A percentile compares a stretch with the other conserved stretches of the same genome.
phyloP scores from a whole-genome alignment of 2,113 vertebrate genomes.

The Sturnus vulgaris region DNA sequence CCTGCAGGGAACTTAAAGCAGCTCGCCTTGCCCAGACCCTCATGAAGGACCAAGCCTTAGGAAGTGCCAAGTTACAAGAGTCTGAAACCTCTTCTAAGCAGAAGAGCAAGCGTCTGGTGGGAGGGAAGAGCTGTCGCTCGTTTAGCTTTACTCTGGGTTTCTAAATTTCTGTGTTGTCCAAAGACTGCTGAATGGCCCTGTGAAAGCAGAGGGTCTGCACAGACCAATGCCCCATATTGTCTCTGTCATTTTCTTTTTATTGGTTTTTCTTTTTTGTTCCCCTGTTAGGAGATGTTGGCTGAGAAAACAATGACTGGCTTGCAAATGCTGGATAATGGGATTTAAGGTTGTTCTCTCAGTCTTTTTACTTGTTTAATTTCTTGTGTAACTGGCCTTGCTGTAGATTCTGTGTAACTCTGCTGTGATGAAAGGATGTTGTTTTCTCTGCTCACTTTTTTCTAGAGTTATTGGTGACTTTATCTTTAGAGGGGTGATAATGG shows the following conservation, averaged over 20 bases:
- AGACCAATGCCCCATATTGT: neutral
- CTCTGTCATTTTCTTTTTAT: neutral
- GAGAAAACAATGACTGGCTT: neutral
- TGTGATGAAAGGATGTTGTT: neutral
- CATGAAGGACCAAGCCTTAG: constrained; percentile 34
- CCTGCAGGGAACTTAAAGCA: constrained; percentile 85
- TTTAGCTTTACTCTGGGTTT: constrained; percentile 77
- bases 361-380: neutral
- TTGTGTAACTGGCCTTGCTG: neutral
- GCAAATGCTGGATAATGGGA: neutral
- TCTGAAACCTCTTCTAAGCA: constrained; percentile 18
- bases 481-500: neutral
- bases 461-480: neutral
- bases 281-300: neutral
- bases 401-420: neutral
- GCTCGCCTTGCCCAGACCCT: constrained; percentile 78
- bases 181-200: neutral
- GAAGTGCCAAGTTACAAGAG: neutral
- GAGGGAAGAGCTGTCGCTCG: constrained; percentile 77
- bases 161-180: constrained; percentile 1
- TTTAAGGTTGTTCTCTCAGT: neutral
- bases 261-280: neutral
- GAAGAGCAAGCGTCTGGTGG: constrained; percentile 75
- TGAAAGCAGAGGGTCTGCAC: neutral
- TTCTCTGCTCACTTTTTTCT: neutral